Conservation (phyloP, 2,888 invertebrate genomes). For the Ophraella communa region DNA sequence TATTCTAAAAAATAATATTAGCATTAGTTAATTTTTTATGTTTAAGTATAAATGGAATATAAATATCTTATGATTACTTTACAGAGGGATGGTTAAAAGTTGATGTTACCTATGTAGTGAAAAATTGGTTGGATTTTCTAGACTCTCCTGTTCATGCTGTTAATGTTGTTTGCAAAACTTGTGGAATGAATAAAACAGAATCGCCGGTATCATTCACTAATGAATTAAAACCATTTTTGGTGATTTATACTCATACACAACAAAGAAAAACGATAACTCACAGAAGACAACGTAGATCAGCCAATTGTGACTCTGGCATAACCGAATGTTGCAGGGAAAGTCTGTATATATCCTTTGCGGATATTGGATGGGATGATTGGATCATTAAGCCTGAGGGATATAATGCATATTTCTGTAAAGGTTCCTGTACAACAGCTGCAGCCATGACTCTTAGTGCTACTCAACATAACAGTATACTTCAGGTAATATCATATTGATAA, state of each 20-base stretch:
- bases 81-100: constrained; percentile 83
- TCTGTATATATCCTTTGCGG: constrained; percentile 81
- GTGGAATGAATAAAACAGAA: constrained; percentile 68
- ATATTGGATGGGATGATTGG: constrained; percentile 90
- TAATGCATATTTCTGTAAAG: constrained; percentile 87
- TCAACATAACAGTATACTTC: constrained; percentile 76
- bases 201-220: constrained; percentile 75
- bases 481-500: no score
- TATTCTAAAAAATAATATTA: background rate
- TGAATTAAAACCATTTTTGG: constrained; percentile 77
- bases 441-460: constrained; percentile 70
- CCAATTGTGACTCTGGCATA: constrained; percentile 73
- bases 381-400: constrained; percentile 83
- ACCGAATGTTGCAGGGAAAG: constrained; percentile 85
- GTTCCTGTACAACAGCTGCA: constrained; percentile 77
- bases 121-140: constrained; percentile 76
- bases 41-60: background rate
- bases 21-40: background rate
- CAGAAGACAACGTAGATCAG: constrained; percentile 61
- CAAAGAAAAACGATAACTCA: constrained; percentile 61
- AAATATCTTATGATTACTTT: constrained; percentile 37
- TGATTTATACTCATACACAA: constrained; percentile 78
- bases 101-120: constrained; percentile 77
- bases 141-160: constrained; percentile 73
- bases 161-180: constrained; percentile 80